Evolutionary conservation across 2,113 vertebrate genomes (phyloP).

Genomic region (Sturnira hondurensis): DNA sequence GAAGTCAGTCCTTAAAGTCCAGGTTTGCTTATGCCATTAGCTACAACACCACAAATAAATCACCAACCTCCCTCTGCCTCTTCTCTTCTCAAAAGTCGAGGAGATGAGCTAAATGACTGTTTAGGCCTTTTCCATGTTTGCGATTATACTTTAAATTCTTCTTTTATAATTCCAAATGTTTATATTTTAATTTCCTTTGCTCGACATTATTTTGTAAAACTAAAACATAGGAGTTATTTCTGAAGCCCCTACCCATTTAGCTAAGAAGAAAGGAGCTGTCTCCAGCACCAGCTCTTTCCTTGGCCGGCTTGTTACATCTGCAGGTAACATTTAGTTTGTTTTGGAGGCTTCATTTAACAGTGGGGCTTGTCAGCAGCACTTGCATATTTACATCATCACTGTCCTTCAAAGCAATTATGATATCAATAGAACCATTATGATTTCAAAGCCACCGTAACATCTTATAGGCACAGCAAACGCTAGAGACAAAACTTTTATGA

Average conservation of each 20-base stretch:
- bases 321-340: background rate
- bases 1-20: background rate
- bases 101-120: background rate
- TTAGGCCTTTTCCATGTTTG: background rate
- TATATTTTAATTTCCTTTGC: background rate
- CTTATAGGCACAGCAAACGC: slow-evolving; percentile 44
- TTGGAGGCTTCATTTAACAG: background rate
- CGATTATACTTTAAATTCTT: background rate
- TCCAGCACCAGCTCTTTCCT: background rate
- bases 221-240: background rate
- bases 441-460: slow-evolving; percentile 43
- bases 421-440: slow-evolving; percentile 47
- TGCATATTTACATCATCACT: slow-evolving; percentile 46
- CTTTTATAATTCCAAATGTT: background rate
- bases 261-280: background rate
- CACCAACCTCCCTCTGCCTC: background rate
- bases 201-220: background rate
- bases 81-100: slow-evolving; percentile 20
- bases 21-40: background rate
- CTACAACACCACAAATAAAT: background rate
- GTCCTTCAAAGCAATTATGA: slow-evolving; percentile 23
- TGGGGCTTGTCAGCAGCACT: background rate
- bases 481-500: slow-evolving; percentile 69
- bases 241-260: background rate
- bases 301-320: background rate